A percentile compares a stretch with the other conserved stretches of the same genome.
These are phyloP conservation scores for Amphiduros pacificus DNA, from an alignment of 2,888 invertebrate species.

Conservation along the genomic window DNA sequence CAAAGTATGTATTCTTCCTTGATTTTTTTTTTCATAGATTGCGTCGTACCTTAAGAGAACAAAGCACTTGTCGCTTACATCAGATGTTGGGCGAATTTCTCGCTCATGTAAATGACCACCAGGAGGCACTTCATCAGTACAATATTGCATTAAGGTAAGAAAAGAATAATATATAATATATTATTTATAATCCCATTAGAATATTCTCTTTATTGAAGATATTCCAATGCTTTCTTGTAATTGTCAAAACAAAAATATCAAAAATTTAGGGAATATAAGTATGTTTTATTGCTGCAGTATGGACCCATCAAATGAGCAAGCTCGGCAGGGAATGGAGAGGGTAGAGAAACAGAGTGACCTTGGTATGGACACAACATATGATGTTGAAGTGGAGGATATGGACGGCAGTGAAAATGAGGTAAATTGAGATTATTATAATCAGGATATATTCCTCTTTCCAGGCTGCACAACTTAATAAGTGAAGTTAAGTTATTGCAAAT, in stretches of 20 bases:
- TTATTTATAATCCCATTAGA: neutral
- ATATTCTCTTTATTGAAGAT: neutral
- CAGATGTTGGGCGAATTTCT: slow-evolving; percentile 71
- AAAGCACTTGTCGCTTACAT: slow-evolving; percentile 69
- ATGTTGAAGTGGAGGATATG: slow-evolving; percentile 52
- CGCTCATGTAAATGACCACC: slow-evolving; percentile 67
- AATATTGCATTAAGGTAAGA: slow-evolving; percentile 68
- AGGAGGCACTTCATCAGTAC: slow-evolving; percentile 73
- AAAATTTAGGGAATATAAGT: neutral
- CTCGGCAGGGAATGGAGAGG: slow-evolving; percentile 69
- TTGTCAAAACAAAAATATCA: neutral
- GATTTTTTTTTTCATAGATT: no score
- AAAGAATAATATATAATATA: neutral
- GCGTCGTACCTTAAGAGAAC: slow-evolving; percentile 68
- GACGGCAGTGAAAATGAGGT: slow-evolving; percentile 58
- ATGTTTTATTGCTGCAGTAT: slow-evolving; percentile 58
- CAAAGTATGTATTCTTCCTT: no score
- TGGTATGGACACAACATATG: slow-evolving; percentile 40
- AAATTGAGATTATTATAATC: slow-evolving; percentile 3
- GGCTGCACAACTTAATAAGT: no score
- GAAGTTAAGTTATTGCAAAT: no score
- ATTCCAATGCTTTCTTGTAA: neutral
- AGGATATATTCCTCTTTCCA: slow-evolving; percentile 9
- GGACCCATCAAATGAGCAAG: slow-evolving; percentile 69
- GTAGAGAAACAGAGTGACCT: slow-evolving; percentile 61